phyloP scores from a whole-genome alignment of 2,113 vertebrate genomes.

The Dunckerocampus dactyliophorus region DNA sequence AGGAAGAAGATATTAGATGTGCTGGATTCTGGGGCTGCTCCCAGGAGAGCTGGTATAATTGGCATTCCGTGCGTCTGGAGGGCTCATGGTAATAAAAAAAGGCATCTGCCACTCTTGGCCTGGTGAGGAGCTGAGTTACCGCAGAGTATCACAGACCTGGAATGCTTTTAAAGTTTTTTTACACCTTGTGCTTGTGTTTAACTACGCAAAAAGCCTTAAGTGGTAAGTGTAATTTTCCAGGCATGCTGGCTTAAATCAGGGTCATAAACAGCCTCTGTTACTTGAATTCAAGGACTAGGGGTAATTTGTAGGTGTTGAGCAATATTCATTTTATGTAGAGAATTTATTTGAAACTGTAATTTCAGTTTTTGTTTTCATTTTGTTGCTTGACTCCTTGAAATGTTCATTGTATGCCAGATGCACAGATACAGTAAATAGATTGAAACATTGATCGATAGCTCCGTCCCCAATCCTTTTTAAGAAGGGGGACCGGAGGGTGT shows the following conservation, averaged over 20 bases:
- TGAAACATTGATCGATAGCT: too few species aligned
- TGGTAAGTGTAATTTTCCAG: slow-evolving; percentile 31
- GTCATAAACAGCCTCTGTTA: neutral
- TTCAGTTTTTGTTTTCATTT: neutral
- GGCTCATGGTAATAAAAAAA: slow-evolving; percentile 37
- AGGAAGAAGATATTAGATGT: slow-evolving; percentile 28
- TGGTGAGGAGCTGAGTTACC: slow-evolving; percentile 15
- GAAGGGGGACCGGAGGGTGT: too few species aligned
- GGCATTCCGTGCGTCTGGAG: slow-evolving; percentile 39
- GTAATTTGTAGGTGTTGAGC: slow-evolving; percentile 8
- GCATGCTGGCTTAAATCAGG: slow-evolving; percentile 29
- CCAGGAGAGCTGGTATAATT: slow-evolving; percentile 38
- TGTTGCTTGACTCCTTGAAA: neutral
- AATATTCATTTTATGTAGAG: neutral
- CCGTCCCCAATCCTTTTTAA: too few species aligned
- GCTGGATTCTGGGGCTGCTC: slow-evolving; percentile 33
- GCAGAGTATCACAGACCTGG: slow-evolving; percentile 27
- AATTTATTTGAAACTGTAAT: neutral
- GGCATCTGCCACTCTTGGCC: slow-evolving; percentile 20
- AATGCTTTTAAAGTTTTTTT: slow-evolving; percentile 46
- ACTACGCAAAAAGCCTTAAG: slow-evolving; percentile 41
- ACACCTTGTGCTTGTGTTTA: slow-evolving; percentile 43
- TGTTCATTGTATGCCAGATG: too few species aligned
- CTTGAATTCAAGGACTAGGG: slow-evolving; percentile 31
- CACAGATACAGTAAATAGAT: too few species aligned